Conservation (phyloP, 2,113 vertebrate genomes). For the Ranitomeya imitator region DNA sequence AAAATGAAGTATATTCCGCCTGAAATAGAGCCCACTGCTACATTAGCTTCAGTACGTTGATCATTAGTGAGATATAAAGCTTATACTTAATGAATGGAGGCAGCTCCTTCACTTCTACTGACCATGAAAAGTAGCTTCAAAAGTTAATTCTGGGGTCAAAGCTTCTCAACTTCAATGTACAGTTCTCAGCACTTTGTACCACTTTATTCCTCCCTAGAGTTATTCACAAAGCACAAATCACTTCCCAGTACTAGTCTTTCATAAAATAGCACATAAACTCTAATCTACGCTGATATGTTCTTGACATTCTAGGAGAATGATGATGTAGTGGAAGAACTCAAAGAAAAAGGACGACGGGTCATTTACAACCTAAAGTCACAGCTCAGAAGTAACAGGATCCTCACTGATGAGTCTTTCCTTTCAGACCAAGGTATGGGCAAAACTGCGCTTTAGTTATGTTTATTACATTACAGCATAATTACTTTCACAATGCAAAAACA, state of each 20-base stretch:
- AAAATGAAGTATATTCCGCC: background rate
- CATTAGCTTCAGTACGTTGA: background rate
- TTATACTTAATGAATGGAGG: background rate
- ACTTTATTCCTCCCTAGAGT: constrained; percentile 19
- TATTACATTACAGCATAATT: no score
- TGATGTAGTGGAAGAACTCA: constrained; percentile 68
- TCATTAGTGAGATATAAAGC: background rate
- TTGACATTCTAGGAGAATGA: constrained; percentile 62
- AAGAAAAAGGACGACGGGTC: constrained; percentile 68
- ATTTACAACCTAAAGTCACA: constrained; percentile 69
- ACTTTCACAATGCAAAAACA: no score
- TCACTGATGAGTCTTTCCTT: constrained; percentile 1
- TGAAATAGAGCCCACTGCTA: background rate
- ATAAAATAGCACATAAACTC: constrained; percentile 28
- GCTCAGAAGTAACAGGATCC: constrained; percentile 55
- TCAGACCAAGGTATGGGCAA: background rate
- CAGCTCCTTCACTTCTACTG: background rate
- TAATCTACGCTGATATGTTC: constrained; percentile 5
- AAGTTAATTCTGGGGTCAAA: background rate
- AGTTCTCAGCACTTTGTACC: constrained; percentile 13
- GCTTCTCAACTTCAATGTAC: background rate
- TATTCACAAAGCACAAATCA: constrained; percentile 5
- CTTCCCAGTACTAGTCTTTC: background rate
- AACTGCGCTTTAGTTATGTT: no score
- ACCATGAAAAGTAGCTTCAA: background rate